Conservation (phyloP, 1,140 invertebrate genomes). For the Zophobas morio region DNA sequence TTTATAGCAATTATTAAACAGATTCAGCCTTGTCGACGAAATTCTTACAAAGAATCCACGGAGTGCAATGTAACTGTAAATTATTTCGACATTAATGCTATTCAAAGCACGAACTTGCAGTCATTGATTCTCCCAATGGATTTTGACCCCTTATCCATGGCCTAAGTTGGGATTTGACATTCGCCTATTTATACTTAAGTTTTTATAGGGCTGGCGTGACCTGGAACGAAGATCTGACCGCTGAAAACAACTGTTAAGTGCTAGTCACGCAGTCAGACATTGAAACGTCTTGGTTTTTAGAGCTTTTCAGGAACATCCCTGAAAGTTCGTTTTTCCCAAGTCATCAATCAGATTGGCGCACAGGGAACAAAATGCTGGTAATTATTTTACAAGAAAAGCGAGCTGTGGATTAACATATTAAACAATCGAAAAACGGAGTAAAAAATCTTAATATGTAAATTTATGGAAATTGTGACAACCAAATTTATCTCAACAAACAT, state of each 20-base stretch:
- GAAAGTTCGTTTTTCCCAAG: conserved; percentile 1
- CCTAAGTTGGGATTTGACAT: conserved; percentile 6
- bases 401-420: conserved; percentile 33
- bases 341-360: conserved; percentile 18
- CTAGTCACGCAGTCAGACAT: conserved; percentile 7
- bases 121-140: conserved; percentile 2
- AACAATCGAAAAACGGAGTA: conserved; percentile 23
- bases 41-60: conserved; percentile 12
- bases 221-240: background rate
- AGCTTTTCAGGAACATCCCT: conserved; percentile 2
- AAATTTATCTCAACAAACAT: conserved; percentile 32
- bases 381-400: conserved; percentile 30
- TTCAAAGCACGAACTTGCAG: conserved; percentile 2
- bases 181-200: conserved; percentile 22
- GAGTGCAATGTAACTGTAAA: conserved; percentile 27
- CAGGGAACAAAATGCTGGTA: conserved; percentile 3
- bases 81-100: conserved; percentile 22
- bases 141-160: background rate
- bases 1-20: conserved; percentile 32
- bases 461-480: conserved; percentile 35
- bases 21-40: conserved; percentile 26
- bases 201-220: conserved; percentile 8
- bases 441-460: conserved; percentile 35
- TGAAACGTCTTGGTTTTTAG: conserved; percentile 10
- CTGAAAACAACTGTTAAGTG: conserved; percentile 12